Base-by-base conservation (phyloP, 2,888 invertebrate species). In the Heliconius hortense region DNA sequence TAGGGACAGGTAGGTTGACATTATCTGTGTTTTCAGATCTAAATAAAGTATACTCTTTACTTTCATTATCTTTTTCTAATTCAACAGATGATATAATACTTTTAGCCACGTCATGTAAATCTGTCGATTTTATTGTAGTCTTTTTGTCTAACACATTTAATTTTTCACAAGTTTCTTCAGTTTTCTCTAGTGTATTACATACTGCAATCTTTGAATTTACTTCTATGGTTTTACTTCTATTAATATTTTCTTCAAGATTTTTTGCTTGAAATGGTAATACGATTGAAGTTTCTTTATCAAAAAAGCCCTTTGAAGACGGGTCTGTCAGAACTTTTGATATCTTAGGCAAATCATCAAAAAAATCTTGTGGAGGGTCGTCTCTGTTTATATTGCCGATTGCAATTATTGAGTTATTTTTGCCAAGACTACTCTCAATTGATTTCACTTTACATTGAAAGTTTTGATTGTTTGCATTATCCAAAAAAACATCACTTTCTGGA, bases 261-360 rank as follows among this genome's bases (percentile, higher is more conserved):
- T 72, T 64, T 48, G 59, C n/a, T 56, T 70, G 70, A 53, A 67
- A 74, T n/a, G 75, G 75, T 43, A 75, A 39, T 13, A 75, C 64
- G n/a, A 75, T 70, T n/a, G 75, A 48, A n/a, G 75, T 75, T 59
- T 75, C 56, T 70, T 74, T 68, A 72, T 74, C 72, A 64, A 78
- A 76, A 48, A 78, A 76, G 39, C 69, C 74, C 64, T 77, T 77
- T n/a, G 71, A 72, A 13, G 74, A 60, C 21, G 76, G 63, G 24
- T 76, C 76, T n/a, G 67, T 53, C n/a, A 66, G 3, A 15, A 66
- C 75, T 67, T 71, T 70, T 4, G 75, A 75, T 43, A 74, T 63
- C 66, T 74, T 53, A 69, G 74, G 67, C 48, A 69, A 63, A 53
- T 68, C 63, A 11, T 24, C 24, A 63, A 62, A 59, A 43, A 75